Evolutionary conservation across 2,113 vertebrate genomes (phyloP).

Genomic region (Mandrillus leucophaeus): DNA sequence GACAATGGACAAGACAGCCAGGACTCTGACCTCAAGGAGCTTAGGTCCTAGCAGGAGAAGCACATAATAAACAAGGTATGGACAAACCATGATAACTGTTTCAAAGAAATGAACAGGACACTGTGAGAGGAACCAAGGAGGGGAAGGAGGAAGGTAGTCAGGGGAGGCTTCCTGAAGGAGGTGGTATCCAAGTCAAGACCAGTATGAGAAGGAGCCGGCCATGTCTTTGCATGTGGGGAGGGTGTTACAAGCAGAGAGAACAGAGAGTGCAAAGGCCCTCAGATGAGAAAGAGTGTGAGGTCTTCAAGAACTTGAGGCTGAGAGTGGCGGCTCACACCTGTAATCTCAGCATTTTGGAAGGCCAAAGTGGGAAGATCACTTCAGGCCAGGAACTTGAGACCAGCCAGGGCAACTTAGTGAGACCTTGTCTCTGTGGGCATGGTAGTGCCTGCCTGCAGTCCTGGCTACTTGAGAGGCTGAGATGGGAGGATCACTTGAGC

Average conservation of each 20-base stretch:
- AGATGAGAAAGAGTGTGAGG: neutral
- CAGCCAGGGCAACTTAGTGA: no score
- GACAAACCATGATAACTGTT: rapidly evolving
- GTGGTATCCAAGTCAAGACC: neutral
- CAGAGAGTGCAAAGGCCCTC: neutral
- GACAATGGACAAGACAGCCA: neutral
- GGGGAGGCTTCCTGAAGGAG: neutral
- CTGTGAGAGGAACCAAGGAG: neutral
- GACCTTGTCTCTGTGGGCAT: no score
- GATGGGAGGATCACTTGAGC: no score
- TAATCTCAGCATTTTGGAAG: no score
- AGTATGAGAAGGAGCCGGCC: neutral
- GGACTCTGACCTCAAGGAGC: neutral
- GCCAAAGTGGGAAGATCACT: no score
- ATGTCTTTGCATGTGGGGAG: neutral
- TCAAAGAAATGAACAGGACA: neutral
- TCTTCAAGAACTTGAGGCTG: neutral
- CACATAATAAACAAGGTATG: rapidly evolving
- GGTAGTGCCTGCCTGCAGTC: no score
- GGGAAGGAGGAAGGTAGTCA: neutral
- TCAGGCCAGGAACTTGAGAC: no score
- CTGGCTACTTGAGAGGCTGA: no score
- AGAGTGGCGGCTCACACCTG: no score
- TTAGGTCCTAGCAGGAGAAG: rapidly evolving
- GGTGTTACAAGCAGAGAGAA: neutral